These are phyloP conservation scores for Parnassius orleans DNA, from an alignment of 2,888 invertebrate genomes.

Conservation along the genomic window DNA sequence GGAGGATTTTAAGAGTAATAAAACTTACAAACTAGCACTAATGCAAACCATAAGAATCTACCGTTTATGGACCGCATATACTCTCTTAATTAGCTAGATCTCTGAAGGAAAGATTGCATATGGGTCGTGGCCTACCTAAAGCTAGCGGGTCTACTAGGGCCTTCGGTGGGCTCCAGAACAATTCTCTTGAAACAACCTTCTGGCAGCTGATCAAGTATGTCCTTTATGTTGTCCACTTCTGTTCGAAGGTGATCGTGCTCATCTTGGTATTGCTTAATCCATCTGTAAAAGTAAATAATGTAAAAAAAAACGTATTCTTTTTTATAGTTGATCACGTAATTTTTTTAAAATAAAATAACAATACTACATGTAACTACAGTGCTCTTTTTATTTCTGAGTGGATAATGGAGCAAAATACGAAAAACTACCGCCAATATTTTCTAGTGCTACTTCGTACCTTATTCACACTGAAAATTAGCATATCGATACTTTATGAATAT, in stretches of 20 bases:
- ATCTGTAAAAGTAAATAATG: constrained; percentile 58
- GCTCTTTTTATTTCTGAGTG: too few species aligned
- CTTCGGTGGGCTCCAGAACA: constrained; percentile 85
- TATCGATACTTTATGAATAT: too few species aligned
- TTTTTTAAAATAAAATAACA: too few species aligned
- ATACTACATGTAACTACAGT: too few species aligned
- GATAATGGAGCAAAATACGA: too few species aligned
- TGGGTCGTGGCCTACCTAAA: constrained; percentile 44
- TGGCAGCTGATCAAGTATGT: constrained; percentile 90
- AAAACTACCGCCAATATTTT: too few species aligned
- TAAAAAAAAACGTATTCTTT: not conserved
- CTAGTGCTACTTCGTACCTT: too few species aligned
- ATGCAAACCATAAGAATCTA: constrained; percentile 2
- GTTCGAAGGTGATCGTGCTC: constrained; percentile 85
- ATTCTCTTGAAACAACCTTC: constrained; percentile 89
- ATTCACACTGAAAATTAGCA: too few species aligned
- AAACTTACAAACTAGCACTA: constrained; percentile 22
- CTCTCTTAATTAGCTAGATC: not conserved
- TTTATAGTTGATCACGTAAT: too few species aligned
- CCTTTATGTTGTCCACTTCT: constrained; percentile 91
- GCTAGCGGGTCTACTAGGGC: constrained; percentile 52
- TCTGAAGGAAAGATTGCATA: not conserved
- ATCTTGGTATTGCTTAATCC: constrained; percentile 90
- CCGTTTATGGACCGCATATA: not conserved
- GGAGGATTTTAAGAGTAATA: constrained; percentile 5